Evolutionary conservation across 2,113 vertebrate genomes (phyloP).

Genomic region (Nannobrachium achirus): DNA sequence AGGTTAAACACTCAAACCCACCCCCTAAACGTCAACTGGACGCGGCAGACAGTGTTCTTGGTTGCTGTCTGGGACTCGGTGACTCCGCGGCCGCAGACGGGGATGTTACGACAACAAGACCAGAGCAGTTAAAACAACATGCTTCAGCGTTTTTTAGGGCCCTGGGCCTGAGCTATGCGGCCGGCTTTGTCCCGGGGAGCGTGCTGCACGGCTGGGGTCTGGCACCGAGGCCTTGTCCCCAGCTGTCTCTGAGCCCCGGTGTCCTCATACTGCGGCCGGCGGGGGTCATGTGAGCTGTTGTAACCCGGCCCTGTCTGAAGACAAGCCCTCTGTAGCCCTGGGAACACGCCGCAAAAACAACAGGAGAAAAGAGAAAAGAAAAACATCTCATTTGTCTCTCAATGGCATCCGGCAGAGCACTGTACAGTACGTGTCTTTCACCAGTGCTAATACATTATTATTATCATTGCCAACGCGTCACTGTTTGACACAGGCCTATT

Average conservation of each 20-base stretch:
- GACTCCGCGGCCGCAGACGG: conserved; percentile 44
- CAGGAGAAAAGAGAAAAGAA: conserved; percentile 29
- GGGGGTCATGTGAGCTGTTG: conserved; percentile 65
- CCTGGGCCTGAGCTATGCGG: conserved; percentile 30
- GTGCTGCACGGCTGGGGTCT: conserved; percentile 64
- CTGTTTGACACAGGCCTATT: too few relatives aligned
- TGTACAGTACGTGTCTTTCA: conserved; percentile 12
- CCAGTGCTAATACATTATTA: background rate
- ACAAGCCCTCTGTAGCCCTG: conserved; percentile 50
- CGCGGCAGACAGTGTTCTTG: conserved; percentile 45
- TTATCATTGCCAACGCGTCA: background rate
- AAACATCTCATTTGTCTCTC: conserved; percentile 24
- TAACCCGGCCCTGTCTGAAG: conserved; percentile 69
- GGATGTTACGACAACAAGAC: conserved; percentile 46
- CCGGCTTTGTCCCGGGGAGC: conserved; percentile 52
- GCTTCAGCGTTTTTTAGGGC: conserved; percentile 44
- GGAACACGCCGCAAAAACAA: conserved; percentile 33
- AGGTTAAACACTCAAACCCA: too few relatives aligned
- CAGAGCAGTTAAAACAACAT: conserved; percentile 61
- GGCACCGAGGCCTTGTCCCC: conserved; percentile 75
- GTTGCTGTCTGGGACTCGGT: conserved; percentile 32
- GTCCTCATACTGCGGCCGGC: conserved; percentile 29
- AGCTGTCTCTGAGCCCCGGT: conserved; percentile 71
- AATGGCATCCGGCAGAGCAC: background rate
- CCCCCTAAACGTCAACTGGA: background rate